These are phyloP conservation scores for Sericinus montela DNA, from an alignment of 2,888 invertebrate species.

Conservation along the genomic window DNA sequence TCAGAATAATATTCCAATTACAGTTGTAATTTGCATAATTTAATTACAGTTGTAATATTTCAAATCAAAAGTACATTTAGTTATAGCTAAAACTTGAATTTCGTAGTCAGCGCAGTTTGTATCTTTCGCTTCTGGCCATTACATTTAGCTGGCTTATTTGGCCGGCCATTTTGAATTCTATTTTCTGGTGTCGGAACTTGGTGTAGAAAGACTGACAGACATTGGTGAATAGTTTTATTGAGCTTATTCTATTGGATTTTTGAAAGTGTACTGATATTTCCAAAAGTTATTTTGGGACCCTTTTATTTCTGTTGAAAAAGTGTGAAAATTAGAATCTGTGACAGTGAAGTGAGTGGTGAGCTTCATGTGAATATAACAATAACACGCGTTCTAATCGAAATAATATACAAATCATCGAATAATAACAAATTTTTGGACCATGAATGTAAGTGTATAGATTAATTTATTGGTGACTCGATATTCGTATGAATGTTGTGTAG, in stretches of 20 bases:
- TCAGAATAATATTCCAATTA: slow-evolving; percentile 33
- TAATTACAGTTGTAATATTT: slow-evolving; percentile 36
- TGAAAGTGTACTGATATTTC: not conserved
- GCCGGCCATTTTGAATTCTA: slow-evolving; percentile 74
- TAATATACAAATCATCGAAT: not conserved
- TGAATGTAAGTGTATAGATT: slow-evolving; percentile 26
- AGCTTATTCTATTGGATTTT: not conserved
- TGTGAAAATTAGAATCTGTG: slow-evolving; percentile 4
- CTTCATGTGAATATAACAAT: slow-evolving; percentile 19
- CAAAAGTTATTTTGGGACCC: not conserved
- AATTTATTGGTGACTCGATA: not conserved
- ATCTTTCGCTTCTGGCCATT: slow-evolving; percentile 18
- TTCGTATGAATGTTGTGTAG: not conserved
- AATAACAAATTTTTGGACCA: slow-evolving; percentile 19
- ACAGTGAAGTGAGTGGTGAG: slow-evolving; percentile 11
- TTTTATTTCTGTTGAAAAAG: not conserved
- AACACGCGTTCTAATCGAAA: slow-evolving; percentile 16
- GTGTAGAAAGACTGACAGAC: slow-evolving; percentile 26
- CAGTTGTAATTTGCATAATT: slow-evolving; percentile 42
- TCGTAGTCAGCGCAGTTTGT: slow-evolving; percentile 19
- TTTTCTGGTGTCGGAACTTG: slow-evolving; percentile 55
- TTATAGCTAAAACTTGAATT: slow-evolving; percentile 27
- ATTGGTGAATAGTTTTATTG: not conserved
- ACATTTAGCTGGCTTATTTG: slow-evolving; percentile 34
- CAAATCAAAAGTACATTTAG: slow-evolving; percentile 13